These are phyloP conservation scores for Heliconius cydno DNA, from an alignment of 2,888 invertebrate species.

Conservation along the genomic window DNA sequence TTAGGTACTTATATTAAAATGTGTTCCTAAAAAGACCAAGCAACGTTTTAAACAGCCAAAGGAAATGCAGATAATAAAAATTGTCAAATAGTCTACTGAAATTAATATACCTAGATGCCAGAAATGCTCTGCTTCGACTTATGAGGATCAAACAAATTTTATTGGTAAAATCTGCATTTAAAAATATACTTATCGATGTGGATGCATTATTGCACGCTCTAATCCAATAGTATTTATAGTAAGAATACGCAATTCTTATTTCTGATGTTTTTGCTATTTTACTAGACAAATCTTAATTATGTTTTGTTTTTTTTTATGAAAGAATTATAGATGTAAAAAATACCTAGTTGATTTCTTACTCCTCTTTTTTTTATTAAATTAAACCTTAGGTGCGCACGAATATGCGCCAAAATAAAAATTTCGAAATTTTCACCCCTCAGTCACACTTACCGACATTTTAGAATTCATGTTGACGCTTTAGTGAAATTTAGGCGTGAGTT, in stretches of 20 bases:
- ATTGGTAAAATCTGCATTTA: no score
- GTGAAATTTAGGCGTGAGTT: background rate
- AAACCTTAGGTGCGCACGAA: no score
- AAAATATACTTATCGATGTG: no score
- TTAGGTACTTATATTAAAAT: background rate
- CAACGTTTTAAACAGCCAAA: background rate
- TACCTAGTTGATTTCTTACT: no score
- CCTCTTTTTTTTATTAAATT: no score
- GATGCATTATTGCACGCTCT: no score
- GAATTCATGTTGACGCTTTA: background rate
- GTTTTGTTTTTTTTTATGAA: no score
- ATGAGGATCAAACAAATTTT: no score
- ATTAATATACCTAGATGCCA: background rate
- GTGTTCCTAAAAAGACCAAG: background rate
- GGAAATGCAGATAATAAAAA: background rate
- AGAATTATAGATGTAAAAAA: no score
- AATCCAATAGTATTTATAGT: no score
- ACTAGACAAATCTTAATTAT: no score
- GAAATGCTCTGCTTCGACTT: no score
- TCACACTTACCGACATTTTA: slow-evolving; percentile 16
- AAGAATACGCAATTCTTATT: background rate
- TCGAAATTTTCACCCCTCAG: background rate
- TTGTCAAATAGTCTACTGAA: background rate
- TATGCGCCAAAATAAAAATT: background rate
- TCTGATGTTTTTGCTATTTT: background rate